Evolutionary conservation across 2,797 vertebrate species (phyloP).

Genomic region (Dendrocincla tyrannina): DNA sequence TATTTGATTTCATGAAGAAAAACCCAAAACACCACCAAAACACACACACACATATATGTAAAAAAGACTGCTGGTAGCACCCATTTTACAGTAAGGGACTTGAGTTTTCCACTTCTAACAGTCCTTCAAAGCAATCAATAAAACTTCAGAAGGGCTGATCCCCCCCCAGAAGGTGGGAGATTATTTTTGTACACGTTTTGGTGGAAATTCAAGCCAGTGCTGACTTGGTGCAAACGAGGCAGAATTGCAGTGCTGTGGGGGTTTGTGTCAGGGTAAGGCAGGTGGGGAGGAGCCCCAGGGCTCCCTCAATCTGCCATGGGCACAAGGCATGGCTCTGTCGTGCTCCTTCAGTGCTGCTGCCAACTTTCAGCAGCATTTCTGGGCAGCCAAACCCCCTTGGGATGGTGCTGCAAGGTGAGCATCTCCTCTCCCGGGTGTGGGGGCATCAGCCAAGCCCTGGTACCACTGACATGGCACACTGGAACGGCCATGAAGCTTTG

Average conservation of each 20-base stretch:
- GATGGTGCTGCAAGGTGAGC: background rate
- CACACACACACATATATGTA: too few relatives aligned
- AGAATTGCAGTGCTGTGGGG: background rate
- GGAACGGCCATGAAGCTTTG: constrained; percentile 29
- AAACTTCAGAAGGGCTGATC: background rate
- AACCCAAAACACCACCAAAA: too few relatives aligned
- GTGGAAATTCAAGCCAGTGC: background rate
- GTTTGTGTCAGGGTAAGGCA: background rate
- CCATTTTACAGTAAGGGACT: background rate
- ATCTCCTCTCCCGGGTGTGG: background rate
- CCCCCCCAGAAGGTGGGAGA: background rate
- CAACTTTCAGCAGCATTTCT: constrained; percentile 61
- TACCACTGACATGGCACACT: background rate
- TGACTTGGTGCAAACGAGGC: background rate
- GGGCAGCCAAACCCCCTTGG: background rate
- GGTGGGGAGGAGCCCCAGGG: background rate
- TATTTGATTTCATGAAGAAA: background rate
- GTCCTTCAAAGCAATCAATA: background rate
- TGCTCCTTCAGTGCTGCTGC: constrained; percentile 9
- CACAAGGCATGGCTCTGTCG: background rate
- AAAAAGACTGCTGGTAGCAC: background rate
- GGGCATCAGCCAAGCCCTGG: background rate
- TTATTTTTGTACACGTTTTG: background rate
- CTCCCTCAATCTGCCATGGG: background rate
- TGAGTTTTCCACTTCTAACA: background rate